Base-by-base conservation (phyloP, 2,888 invertebrate species). In the Cremastinae sp. region DNA sequence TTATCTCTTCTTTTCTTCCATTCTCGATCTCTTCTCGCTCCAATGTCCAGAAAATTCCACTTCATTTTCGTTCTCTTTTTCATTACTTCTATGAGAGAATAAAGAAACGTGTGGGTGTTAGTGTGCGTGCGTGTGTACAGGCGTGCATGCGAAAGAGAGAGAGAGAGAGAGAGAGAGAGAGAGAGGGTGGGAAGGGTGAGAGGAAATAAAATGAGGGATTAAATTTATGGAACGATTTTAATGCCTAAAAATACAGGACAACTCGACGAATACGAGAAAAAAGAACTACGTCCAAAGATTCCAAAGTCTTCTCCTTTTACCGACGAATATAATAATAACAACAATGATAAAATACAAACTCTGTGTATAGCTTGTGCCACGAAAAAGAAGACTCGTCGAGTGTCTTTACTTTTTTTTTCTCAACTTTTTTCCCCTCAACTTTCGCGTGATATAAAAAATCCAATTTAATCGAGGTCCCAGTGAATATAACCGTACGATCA, bases 161-260 rank as follows among this genome's bases (percentile, higher is more conserved):
- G 58, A 59, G 28, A 14, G 20, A 58, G 38, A 36, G 10, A 36
- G 16, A 3, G 5, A 10, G 36, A 58, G 18, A 38, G 16, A 41
- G 58, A 59, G 28, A 14, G 20, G 49, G 49, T 41, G 49, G 36
- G 43, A 51, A 28, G 53, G 41, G 47, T 9, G 36, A 56, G 54
- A 16, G 10, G 28, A 10, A 36, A 49, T 74, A 53, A 54, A 34
- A 58, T 51, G 73, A 54, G 81, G 83, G 85, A 83, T 86, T 87
- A 87, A 87, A 87, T 87, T 87, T 86, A 87, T 87, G 85, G 85
- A 84, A 83, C 87, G 87, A 87, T 87, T 86, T 87, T 85, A 86
- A 87, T 85, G 84, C 84, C 87, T 86, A 87, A 87, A 86, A 87
- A 87, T 87, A 87, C 85, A 84, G 78, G 76, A 81, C 80, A 82